Conservation (phyloP, 2,888 invertebrate species). For the Platerodrilus igneus region DNA sequence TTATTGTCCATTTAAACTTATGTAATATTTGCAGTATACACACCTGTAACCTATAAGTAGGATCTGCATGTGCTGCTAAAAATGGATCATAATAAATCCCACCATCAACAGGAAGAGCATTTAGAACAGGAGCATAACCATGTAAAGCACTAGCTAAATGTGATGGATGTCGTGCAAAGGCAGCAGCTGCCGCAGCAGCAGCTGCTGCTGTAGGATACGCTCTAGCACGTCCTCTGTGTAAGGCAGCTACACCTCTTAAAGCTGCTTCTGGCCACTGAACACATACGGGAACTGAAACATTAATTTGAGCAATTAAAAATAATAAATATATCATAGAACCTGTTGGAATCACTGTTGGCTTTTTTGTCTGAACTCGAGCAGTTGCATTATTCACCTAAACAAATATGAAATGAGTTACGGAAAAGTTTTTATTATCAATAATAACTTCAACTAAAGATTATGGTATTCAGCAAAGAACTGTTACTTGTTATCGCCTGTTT, state of each 20-base stretch:
- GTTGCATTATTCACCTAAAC: conserved; percentile 98
- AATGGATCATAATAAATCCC: conserved; percentile 96
- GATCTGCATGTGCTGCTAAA: conserved; percentile 76
- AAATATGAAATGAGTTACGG: too few relatives aligned
- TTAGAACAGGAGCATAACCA: conserved; percentile 71
- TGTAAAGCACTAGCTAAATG: conserved; percentile 72
- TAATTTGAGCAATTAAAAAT: neutral
- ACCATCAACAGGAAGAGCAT: conserved; percentile 50
- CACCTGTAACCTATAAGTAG: conserved; percentile 89
- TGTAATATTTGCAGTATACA: too few relatives aligned
- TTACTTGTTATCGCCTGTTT: too few relatives aligned
- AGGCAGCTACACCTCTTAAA: conserved; percentile 77
- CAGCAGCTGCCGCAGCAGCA: conserved; percentile 70
- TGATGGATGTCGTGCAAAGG: conserved; percentile 62
- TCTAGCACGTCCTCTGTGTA: conserved; percentile 70
- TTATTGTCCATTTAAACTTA: neutral
- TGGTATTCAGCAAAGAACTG: too few relatives aligned
- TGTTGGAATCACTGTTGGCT: conserved; percentile 86
- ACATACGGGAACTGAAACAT: conserved; percentile 71
- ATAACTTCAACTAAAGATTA: too few relatives aligned
- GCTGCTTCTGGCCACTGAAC: conserved; percentile 90
- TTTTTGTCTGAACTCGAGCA: conserved; percentile 98
- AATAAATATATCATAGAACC: conserved; percentile 58
- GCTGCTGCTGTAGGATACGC: conserved; percentile 65
- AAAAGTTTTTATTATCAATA: conserved; percentile 32